Evolutionary conservation across 2,888 invertebrate species (phyloP).

Genomic region (Limnephilus marmoratus): DNA sequence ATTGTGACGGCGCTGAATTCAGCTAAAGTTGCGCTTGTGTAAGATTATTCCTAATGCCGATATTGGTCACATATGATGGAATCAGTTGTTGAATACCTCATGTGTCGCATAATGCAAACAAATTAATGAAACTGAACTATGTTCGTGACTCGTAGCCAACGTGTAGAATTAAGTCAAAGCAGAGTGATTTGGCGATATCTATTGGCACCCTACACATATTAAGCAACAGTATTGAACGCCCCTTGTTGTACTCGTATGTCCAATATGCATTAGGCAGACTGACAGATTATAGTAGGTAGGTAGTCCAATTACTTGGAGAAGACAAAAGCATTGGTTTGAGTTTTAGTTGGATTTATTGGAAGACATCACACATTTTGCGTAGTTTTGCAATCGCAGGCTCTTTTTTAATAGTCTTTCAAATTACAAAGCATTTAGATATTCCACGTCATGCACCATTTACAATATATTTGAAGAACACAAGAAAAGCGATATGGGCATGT

Average conservation of each 20-base stretch:
- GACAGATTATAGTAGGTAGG: neutral
- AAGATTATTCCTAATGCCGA: neutral
- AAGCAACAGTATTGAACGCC: neutral
- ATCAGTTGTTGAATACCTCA: neutral
- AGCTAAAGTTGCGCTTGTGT: neutral
- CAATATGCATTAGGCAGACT: neutral
- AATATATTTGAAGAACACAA: too few species aligned
- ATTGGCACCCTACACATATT: neutral
- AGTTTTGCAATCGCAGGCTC: too few species aligned
- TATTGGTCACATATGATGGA: neutral
- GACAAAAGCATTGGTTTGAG: neutral
- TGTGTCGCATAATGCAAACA: neutral
- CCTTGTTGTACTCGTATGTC: neutral
- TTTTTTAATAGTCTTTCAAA: too few species aligned
- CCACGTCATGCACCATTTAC: too few species aligned
- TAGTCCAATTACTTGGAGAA: neutral
- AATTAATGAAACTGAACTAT: too few species aligned
- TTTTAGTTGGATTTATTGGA: neutral
- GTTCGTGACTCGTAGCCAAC: neutral
- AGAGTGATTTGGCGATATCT: neutral
- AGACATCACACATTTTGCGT: too few species aligned
- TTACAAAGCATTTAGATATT: too few species aligned
- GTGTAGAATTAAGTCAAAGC: neutral
- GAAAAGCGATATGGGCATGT: too few species aligned
- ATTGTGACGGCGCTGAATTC: neutral